Conservation (phyloP, 2,113 vertebrate species). For the Paracanthobrama guichenoti region DNA sequence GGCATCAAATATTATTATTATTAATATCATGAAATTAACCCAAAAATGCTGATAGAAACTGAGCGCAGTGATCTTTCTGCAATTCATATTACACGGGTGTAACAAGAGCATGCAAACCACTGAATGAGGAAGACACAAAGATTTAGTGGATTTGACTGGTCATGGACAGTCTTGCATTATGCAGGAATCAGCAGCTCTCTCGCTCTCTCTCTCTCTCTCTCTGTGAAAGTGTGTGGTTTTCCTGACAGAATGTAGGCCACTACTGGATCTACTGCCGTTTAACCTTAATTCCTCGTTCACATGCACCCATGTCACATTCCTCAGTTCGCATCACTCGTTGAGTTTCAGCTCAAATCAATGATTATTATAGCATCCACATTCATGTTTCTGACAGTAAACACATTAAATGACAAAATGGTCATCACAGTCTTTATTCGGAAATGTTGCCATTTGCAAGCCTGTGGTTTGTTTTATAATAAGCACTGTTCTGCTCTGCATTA, state of each 20-base stretch:
- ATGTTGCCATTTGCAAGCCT: not conserved
- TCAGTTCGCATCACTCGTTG: not conserved
- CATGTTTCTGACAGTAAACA: not conserved
- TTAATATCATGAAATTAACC: no score
- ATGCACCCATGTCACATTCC: not conserved
- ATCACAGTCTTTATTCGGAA: not conserved
- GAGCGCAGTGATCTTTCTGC: no score
- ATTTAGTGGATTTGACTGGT: not conserved
- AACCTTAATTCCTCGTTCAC: conserved; percentile 21
- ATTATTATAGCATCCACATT: not conserved
- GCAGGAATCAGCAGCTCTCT: not conserved
- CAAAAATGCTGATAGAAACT: no score
- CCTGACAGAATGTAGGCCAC: conserved; percentile 24
- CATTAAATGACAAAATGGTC: not conserved
- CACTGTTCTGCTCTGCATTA: not conserved
- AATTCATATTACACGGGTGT: no score
- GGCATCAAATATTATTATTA: no score
- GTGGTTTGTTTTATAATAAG: not conserved
- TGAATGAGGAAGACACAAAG: not conserved
- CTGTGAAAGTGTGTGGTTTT: not conserved
- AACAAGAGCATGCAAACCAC: no score
- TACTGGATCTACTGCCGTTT: conserved; percentile 18
- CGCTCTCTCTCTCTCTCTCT: no score
- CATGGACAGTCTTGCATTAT: not conserved
- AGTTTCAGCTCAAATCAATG: not conserved